A percentile compares a stretch with the other conserved stretches of the same genome.
Evolutionary conservation across 2,888 invertebrate genomes (phyloP).

Genomic region (Sthenelais limicola): DNA sequence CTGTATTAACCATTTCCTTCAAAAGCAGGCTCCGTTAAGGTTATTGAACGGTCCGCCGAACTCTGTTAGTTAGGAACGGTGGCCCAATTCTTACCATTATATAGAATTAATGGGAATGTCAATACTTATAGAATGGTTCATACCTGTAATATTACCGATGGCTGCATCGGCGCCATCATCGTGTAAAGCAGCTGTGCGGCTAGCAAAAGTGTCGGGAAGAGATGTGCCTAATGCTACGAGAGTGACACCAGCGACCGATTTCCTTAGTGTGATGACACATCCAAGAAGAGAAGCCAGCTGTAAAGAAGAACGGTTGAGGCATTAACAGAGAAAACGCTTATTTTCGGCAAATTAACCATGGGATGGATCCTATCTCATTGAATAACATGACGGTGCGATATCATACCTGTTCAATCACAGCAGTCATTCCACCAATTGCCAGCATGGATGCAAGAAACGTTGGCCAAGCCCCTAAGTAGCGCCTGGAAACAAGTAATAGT

Average conservation of each 20-base stretch:
- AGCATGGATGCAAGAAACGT: slow-evolving; percentile 63
- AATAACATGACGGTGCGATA: neutral
- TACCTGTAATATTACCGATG: slow-evolving; percentile 69
- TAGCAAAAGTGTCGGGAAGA: slow-evolving; percentile 70
- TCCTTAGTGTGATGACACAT: slow-evolving; percentile 65
- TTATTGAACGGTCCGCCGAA: neutral
- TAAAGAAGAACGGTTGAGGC: neutral
- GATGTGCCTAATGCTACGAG: slow-evolving; percentile 69
- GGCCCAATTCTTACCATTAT: no score
- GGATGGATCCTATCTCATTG: neutral
- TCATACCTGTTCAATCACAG: slow-evolving; percentile 66
- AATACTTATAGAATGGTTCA: neutral
- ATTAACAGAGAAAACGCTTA: neutral
- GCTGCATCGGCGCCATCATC: slow-evolving; percentile 70
- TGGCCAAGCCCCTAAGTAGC: slow-evolving; percentile 63
- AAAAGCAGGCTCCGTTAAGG: neutral
- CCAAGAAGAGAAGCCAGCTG: slow-evolving; percentile 66
- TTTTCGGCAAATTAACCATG: neutral
- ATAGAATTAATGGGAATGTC: no score
- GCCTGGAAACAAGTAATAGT: slow-evolving; percentile 45
- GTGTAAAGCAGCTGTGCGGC: slow-evolving; percentile 68
- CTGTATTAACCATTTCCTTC: neutral
- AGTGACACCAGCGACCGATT: slow-evolving; percentile 68
- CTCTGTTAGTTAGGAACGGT: no score
- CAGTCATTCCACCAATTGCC: slow-evolving; percentile 61